Base-by-base conservation (phyloP, 2,113 vertebrate species). In the Pyrgilauda ruficollis region DNA sequence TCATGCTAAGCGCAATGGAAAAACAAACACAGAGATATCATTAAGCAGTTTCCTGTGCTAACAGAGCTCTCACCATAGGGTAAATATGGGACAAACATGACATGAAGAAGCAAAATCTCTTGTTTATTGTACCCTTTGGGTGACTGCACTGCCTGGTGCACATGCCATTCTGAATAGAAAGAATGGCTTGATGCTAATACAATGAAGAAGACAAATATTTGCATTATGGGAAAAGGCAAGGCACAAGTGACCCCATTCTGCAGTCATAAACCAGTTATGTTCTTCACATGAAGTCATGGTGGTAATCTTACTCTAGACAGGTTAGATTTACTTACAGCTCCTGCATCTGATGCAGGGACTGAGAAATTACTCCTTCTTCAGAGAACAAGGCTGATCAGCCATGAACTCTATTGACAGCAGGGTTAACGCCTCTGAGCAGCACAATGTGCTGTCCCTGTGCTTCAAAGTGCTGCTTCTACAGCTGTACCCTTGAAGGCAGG, bases 1-100 rank as follows among this genome's bases (percentile, higher is more conserved):
- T 63, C 78, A 79, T 18, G 49, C 66, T 82, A 93, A 84, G 31
- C 13, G 3, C 68, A 87, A 86, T 78, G 81, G 78, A 74, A 96
- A 95, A 97, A 94, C 63, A 97, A 97, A 96, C 74, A 86, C 7
- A 81, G 73, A 89, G 67, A 72, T 77, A 90, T 63, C 81, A 84
- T 90, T 95, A 93, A 79, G 77, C 66, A 80, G 78, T 39, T 94
- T 94, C 92, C 84, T 94, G 39, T 77, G 90, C 79, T 96, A 95
- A 95, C 72, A 96, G 73, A 95, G 64, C 47, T 91, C 67, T 93
- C 78, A 90, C 69, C 73, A 89, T 26, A 93, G 90, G 58, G 86
- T 84, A 95, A 92, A 96, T 93, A 96, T 3, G n/a, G 75, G 81
- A 84, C 73, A 62, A 95, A 89, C 37, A 83, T 66, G 90, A 91